Conservation (phyloP, 1,140 invertebrate species). For the Scaptodrosophila lebanonensis region DNA sequence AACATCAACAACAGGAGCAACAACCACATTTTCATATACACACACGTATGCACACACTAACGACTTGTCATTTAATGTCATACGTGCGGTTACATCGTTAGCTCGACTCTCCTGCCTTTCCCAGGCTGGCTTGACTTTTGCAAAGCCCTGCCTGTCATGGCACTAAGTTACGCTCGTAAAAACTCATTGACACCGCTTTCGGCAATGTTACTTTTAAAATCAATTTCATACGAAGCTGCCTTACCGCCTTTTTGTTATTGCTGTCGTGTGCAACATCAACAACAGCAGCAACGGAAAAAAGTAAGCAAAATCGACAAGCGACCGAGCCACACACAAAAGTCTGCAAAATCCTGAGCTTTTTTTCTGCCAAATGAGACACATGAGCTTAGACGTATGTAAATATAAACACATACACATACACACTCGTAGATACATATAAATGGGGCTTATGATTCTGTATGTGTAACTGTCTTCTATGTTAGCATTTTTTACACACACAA, state of each 20-base stretch:
- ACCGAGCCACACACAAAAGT: conserved; percentile 16
- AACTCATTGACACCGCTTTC: conserved; percentile 35
- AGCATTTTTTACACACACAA: too few relatives aligned
- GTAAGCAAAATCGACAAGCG: conserved; percentile 18
- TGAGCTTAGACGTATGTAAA: conserved; percentile 52
- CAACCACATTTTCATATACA: neutral
- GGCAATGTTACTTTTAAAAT: conserved; percentile 64
- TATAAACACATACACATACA: conserved; percentile 40
- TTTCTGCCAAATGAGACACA: conserved; percentile 20
- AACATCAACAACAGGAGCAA: too few relatives aligned
- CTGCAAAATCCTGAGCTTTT: conserved; percentile 3
- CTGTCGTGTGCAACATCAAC: conserved; percentile 15
- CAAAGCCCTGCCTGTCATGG: conserved; percentile 13
- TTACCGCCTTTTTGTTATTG: conserved; percentile 37
- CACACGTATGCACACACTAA: conserved; percentile 47
- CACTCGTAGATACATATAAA: neutral
- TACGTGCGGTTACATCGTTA: conserved; percentile 41
- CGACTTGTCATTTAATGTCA: conserved; percentile 69
- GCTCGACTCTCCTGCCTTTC: conserved; percentile 3
- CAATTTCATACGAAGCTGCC: conserved; percentile 43
- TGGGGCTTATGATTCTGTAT: conserved; percentile 7
- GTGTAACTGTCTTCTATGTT: too few relatives aligned
- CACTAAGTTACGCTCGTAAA: conserved; percentile 25
- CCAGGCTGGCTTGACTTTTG: conserved; percentile 31
- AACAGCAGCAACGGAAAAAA: conserved; percentile 6